These are phyloP conservation scores for Patella depressa DNA, from an alignment of 2,888 invertebrate species.

Conservation along the genomic window DNA sequence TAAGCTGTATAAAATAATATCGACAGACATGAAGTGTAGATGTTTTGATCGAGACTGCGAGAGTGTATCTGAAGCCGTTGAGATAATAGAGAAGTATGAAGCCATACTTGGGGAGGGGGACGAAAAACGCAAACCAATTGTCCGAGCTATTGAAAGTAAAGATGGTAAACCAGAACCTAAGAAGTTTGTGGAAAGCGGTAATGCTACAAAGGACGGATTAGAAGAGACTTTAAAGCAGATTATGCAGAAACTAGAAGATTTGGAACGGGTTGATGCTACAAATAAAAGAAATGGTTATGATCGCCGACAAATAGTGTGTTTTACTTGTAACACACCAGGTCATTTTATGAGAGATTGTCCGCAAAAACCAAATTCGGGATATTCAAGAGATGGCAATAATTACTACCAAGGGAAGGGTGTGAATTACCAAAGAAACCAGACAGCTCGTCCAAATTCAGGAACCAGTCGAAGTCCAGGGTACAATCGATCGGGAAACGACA, in stretches of 20 bases:
- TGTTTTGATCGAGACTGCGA: slow-evolving; percentile 37
- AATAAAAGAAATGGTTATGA: neutral
- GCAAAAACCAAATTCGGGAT: too few species aligned
- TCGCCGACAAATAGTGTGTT: neutral
- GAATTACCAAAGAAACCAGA: neutral
- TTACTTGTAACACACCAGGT: slow-evolving; percentile 20
- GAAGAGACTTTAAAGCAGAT: slow-evolving; percentile 14
- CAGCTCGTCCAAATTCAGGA: neutral
- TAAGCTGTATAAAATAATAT: slow-evolving; percentile 30
- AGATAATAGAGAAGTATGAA: slow-evolving; percentile 36
- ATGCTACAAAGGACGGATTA: neutral
- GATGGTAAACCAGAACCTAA: neutral
- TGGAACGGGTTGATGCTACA: neutral
- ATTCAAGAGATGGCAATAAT: too few species aligned
- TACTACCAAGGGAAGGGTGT: neutral
- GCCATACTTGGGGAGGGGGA: slow-evolving; percentile 28
- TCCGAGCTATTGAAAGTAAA: slow-evolving; percentile 20
- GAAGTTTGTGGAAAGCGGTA: neutral
- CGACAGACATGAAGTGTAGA: slow-evolving; percentile 36
- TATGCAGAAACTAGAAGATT: slow-evolving; percentile 13
- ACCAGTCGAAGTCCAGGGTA: neutral
- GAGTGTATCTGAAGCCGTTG: slow-evolving; percentile 31
- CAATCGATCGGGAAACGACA: slow-evolving; percentile 17
- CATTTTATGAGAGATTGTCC: slow-evolving; percentile 25
- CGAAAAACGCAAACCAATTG: slow-evolving; percentile 18